Conservation (phyloP, 2,888 invertebrate species). For the Thera britannica region DNA sequence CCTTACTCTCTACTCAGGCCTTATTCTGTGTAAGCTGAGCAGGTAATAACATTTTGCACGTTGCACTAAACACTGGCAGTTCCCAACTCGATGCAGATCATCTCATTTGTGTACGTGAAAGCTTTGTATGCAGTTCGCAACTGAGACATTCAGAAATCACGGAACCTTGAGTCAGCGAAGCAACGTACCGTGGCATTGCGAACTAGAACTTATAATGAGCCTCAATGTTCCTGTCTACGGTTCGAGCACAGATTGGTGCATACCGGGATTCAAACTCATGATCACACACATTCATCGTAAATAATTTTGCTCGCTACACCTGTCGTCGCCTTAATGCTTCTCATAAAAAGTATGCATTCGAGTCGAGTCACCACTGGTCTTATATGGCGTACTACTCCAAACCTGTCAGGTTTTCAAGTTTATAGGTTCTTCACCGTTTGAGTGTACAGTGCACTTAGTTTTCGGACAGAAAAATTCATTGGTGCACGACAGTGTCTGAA, state of each 20-base stretch:
- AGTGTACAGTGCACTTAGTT: no score
- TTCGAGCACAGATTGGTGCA: neutral
- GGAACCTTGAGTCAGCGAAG: neutral
- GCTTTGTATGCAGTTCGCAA: conserved; percentile 15
- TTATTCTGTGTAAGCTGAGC: conserved; percentile 9
- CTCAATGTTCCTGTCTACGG: neutral
- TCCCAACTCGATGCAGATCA: conserved; percentile 19
- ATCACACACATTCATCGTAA: no score
- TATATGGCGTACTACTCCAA: no score
- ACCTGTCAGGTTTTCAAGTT: no score
- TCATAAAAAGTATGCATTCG: no score
- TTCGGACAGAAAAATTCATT: no score
- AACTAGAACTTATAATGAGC: neutral
- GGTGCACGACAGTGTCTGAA: no score
- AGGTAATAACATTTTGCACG: conserved; percentile 16
- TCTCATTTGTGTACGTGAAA: conserved; percentile 19
- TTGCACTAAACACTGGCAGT: conserved; percentile 8
- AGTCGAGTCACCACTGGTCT: no score
- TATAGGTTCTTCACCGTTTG: no score
- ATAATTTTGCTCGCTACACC: no score
- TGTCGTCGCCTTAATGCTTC: no score
- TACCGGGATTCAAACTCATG: neutral
- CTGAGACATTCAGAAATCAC: conserved; percentile 2
- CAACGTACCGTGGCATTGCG: neutral
- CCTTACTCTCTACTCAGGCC: neutral